phyloP scores from a whole-genome alignment of 2,797 vertebrate genomes.

The Smutsia temminckii region DNA sequence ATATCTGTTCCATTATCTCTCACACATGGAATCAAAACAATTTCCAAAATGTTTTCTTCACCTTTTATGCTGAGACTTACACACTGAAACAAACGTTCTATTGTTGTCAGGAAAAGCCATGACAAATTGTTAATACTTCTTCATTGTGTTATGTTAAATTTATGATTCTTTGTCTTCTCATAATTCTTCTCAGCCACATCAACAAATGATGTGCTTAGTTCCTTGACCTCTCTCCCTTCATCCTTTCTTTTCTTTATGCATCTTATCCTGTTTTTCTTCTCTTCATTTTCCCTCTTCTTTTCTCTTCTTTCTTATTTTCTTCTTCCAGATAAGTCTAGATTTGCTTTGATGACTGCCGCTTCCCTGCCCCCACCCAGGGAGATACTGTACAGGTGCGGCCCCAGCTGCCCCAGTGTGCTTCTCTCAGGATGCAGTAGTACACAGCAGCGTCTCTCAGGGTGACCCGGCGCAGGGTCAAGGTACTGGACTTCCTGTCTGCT shows the following conservation, averaged over 20 bases:
- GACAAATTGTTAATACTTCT: neutral
- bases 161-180: neutral
- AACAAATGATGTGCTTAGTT: neutral
- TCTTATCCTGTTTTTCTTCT: neutral
- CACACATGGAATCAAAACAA: neutral
- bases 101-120: neutral
- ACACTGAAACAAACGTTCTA: neutral
- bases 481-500: constrained; percentile 55
- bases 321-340: neutral
- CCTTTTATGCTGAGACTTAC: neutral
- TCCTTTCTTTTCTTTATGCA: neutral
- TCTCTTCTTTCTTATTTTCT: neutral
- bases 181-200: neutral
- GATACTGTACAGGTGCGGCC: constrained; percentile 29
- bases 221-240: neutral
- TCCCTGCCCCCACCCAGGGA: neutral
- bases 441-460: constrained; percentile 56
- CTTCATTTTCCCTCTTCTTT: neutral
- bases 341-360: neutral
- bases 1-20: neutral
- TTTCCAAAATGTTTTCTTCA: neutral
- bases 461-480: neutral
- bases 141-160: neutral
- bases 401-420: constrained; percentile 2
- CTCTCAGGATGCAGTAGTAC: constrained; percentile 70